Percentiles rank a stretch among this genome's conserved stretches.
phyloP scores from a whole-genome alignment of 2,797 vertebrate genomes.

The Acanthis flammea region DNA sequence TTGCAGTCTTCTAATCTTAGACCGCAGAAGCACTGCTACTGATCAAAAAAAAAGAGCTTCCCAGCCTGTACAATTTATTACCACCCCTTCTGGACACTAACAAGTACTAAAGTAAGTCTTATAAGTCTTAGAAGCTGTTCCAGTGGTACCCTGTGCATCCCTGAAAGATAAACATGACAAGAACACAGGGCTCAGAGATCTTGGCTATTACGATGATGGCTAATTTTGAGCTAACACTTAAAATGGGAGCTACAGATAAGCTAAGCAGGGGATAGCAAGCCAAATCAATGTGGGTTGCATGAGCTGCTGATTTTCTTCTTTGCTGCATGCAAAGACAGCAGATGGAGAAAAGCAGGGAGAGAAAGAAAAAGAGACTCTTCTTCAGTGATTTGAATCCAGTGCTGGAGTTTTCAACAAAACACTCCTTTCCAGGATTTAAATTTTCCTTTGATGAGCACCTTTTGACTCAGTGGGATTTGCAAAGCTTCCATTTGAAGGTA shows the following conservation, averaged over 20 bases:
- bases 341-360: neutral
- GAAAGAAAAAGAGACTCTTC: neutral
- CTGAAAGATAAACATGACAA: neutral
- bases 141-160: neutral
- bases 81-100: neutral
- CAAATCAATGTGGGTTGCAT: neutral
- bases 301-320: constrained; percentile 42
- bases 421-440: constrained; percentile 29
- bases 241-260: neutral
- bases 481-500: neutral
- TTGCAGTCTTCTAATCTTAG: neutral
- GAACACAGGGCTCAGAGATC: neutral
- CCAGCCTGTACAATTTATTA: neutral
- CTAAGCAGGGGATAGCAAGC: neutral
- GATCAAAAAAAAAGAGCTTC: neutral
- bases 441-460: constrained; percentile 29
- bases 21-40: accelerated
- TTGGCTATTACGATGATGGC: neutral
- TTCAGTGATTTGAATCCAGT: constrained; percentile 20
- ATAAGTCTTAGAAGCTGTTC: neutral
- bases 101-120: neutral
- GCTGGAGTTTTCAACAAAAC: neutral
- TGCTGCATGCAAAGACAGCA: neutral
- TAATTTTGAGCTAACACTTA: neutral
- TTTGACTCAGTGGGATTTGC: constrained; percentile 8